Evolutionary conservation across 2,797 vertebrate genomes (phyloP).

Genomic region (Pogoniulus pusillus): DNA sequence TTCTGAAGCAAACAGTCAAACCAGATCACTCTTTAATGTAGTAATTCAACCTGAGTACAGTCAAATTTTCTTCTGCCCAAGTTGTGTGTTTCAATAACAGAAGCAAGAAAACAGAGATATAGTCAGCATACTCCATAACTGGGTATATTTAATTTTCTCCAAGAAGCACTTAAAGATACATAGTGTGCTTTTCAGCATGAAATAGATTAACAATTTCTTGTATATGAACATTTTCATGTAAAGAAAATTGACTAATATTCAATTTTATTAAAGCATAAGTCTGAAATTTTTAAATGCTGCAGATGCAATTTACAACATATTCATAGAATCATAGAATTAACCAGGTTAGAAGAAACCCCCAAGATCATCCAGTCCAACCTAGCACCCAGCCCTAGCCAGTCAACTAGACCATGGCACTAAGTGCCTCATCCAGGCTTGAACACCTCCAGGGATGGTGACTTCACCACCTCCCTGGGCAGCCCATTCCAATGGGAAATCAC

Average conservation of each 20-base stretch:
- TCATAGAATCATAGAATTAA: no score
- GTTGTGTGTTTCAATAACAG: neutral
- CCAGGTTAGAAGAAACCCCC: no score
- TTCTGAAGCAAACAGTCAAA: neutral
- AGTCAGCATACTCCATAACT: neutral
- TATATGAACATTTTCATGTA: rapidly evolving
- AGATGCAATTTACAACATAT: no score
- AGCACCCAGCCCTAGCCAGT: no score
- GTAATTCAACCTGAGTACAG: neutral
- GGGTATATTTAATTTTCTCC: neutral
- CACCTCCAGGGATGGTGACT: no score
- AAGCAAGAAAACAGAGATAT: neutral
- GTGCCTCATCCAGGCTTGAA: no score
- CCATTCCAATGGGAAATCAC: no score
- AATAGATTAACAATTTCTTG: neutral
- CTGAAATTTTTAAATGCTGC: neutral
- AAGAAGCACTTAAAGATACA: neutral
- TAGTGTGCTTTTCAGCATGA: neutral
- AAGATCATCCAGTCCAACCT: no score
- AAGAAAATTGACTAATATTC: neutral
- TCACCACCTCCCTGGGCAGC: no score
- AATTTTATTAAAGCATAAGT: neutral
- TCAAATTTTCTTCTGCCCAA: neutral
- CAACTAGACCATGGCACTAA: no score
- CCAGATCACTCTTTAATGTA: no score